Percentiles rank a stretch among this genome's conserved stretches.
These are phyloP conservation scores for Periplaneta americana DNA, from an alignment of 1,140 invertebrate genomes.

Conservation along the genomic window DNA sequence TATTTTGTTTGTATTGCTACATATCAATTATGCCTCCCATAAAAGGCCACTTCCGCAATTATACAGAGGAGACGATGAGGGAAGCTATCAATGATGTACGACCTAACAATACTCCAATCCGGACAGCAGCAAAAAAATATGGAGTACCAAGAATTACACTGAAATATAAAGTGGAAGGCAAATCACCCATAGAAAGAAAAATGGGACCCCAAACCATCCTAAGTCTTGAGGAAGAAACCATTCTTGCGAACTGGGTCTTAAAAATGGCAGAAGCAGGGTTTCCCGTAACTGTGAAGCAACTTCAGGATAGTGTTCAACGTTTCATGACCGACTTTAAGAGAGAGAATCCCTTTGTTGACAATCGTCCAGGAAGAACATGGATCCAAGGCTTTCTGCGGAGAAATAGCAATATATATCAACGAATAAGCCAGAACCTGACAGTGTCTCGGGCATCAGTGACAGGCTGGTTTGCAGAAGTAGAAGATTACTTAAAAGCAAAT, in stretches of 20 bases:
- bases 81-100: conserved; percentile 11
- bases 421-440: conserved; percentile 25
- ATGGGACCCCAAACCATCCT: not conserved
- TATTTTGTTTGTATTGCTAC: not conserved
- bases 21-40: not conserved
- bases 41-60: conserved; percentile 1
- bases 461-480: conserved; percentile 14
- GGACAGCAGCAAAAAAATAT: conserved; percentile 26
- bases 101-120: conserved; percentile 14
- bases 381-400: conserved; percentile 1
- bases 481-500: conserved; percentile 6
- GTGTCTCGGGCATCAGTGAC: conserved; percentile 27
- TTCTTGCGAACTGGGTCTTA: conserved; percentile 29
- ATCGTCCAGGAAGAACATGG: conserved; percentile 4
- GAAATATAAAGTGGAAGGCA: conserved; percentile 28
- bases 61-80: not conserved
- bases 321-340: conserved; percentile 30
- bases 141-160: conserved; percentile 31
- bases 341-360: conserved; percentile 16
- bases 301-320: conserved; percentile 34
- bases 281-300: conserved; percentile 31
- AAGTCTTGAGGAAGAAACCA: conserved; percentile 27
- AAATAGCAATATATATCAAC: not conserved
- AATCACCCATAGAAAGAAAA: conserved; percentile 3
- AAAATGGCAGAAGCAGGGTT: conserved; percentile 31